Conservation (phyloP, 1,140 invertebrate species). For the Drosophila aff. region DNA sequence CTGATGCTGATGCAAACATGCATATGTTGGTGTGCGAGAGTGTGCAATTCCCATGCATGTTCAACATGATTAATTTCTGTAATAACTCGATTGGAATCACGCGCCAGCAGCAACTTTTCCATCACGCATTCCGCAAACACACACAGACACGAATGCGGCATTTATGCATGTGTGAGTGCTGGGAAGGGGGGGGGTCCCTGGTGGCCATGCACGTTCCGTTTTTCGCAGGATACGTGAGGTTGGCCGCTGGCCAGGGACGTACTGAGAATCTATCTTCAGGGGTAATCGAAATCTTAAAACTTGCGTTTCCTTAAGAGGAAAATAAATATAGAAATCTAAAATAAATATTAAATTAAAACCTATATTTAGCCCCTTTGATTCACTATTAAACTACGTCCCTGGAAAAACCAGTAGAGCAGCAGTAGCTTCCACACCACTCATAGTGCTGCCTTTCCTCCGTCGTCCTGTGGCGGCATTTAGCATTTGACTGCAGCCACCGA, state of each 20-base stretch:
- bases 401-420: not conserved
- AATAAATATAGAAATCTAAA: no score
- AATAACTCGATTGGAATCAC: slow-evolving; percentile 84
- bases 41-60: slow-evolving; percentile 82
- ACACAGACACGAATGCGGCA: slow-evolving; percentile 1
- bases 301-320: not conserved
- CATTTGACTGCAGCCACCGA: slow-evolving; percentile 73
- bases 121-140: slow-evolving; percentile 74
- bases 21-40: slow-evolving; percentile 24
- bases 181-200: slow-evolving; percentile 50
- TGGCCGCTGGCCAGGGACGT: slow-evolving; percentile 16
- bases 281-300: no score
- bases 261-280: not conserved
- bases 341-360: not conserved
- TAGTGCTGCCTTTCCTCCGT: slow-evolving; percentile 20
- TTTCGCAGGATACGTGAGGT: slow-evolving; percentile 68
- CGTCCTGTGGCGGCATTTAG: slow-evolving; percentile 74
- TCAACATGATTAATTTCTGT: slow-evolving; percentile 84
- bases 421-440: slow-evolving; percentile 1
- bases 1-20: slow-evolving; percentile 80
- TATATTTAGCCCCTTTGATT: not conserved
- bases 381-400: not conserved
- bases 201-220: slow-evolving; percentile 71
- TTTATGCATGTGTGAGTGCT: slow-evolving; percentile 16
- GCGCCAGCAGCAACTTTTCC: slow-evolving; percentile 82